Percentiles rank a stretch among this genome's conserved stretches.
These are phyloP conservation scores for Operophtera brumata DNA, from an alignment of 2,888 invertebrate species.

Conservation along the genomic window DNA sequence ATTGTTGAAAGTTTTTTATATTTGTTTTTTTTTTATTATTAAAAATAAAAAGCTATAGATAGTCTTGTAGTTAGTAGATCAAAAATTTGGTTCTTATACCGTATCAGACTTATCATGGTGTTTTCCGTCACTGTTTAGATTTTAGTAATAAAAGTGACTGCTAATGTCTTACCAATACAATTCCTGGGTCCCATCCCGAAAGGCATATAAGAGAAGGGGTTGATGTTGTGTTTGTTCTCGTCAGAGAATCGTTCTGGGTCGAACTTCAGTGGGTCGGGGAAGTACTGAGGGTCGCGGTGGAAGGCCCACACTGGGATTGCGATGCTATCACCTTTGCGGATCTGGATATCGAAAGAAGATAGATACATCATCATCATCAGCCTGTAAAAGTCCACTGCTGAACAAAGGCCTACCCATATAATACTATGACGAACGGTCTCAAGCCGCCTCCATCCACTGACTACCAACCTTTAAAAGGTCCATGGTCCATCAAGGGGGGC, in stretches of 20 bases:
- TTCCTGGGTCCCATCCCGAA: conserved; percentile 82
- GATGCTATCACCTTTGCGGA: conserved; percentile 53
- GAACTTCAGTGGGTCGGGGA: conserved; percentile 77
- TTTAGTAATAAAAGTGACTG: background rate
- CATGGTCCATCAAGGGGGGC: no score
- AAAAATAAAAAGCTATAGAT: no score
- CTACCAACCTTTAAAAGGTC: no score
- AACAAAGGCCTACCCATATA: no score
- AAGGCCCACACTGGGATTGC: conserved; percentile 63
- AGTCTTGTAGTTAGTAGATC: no score
- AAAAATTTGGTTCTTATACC: no score
- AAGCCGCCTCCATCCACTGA: no score
- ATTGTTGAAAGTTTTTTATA: no score
- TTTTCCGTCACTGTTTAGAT: background rate
- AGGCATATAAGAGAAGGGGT: conserved; percentile 65
- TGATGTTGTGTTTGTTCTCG: conserved; percentile 73
- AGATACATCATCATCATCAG: background rate
- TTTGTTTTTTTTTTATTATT: no score
- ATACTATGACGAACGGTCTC: no score
- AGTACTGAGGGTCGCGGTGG: conserved; percentile 77
- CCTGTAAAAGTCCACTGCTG: no score
- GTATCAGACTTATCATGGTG: no score
- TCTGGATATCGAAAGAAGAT: conserved; percentile 20
- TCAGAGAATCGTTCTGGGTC: conserved; percentile 81
- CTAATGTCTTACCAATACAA: conserved; percentile 79